phyloP scores from a whole-genome alignment of 2,888 invertebrate genomes.

The Dynastes maya region DNA sequence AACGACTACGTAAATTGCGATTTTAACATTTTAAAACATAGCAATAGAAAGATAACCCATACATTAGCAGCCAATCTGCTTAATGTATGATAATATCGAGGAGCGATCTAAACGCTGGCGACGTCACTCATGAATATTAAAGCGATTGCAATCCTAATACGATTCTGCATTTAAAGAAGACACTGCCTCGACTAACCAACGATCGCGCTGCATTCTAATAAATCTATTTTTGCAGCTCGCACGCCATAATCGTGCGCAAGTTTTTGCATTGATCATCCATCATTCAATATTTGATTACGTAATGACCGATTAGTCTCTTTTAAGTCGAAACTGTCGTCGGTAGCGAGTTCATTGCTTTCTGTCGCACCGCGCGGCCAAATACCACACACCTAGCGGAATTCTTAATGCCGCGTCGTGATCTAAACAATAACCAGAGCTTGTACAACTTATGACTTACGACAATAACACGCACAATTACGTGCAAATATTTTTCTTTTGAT shows the following conservation, averaged over 20 bases:
- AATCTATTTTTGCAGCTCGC: not conserved
- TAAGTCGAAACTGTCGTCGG: not conserved
- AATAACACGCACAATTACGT: not conserved
- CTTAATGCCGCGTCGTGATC: conserved; percentile 11
- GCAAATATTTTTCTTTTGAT: not conserved
- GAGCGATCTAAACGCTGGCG: too few species aligned
- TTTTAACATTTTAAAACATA: too few species aligned
- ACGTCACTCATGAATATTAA: conserved; percentile 10
- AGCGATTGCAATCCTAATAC: not conserved
- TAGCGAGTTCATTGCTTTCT: conserved; percentile 30
- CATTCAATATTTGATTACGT: conserved; percentile 1
- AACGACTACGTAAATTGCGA: too few species aligned
- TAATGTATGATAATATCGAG: too few species aligned
- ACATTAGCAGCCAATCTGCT: too few species aligned
- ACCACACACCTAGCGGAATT: conserved; percentile 35
- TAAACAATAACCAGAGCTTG: conserved; percentile 15
- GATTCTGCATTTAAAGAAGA: not conserved
- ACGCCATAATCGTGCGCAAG: not conserved
- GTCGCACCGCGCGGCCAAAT: not conserved
- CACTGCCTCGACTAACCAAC: not conserved
- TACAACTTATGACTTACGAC: not conserved
- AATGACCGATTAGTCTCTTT: conserved; percentile 15
- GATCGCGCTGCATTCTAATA: not conserved
- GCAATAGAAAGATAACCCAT: too few species aligned
- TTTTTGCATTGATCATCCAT: conserved; percentile 15